Conservation (phyloP, 2,888 invertebrate genomes). For the Rotaria socialis region DNA sequence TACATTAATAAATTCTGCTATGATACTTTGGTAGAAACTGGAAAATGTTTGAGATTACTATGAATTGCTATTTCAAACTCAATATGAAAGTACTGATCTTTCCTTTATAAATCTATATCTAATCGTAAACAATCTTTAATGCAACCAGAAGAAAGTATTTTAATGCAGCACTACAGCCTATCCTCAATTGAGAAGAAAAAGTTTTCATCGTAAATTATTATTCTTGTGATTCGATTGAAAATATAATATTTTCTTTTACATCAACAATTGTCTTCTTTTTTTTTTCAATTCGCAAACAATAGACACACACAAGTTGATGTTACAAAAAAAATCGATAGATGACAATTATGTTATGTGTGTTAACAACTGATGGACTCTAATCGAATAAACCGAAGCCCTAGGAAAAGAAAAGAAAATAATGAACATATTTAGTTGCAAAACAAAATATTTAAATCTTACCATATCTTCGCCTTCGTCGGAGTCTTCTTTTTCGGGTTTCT, state of each 20-base stretch:
- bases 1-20: no score
- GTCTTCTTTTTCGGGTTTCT: background rate
- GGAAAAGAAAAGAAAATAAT: background rate
- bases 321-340: background rate
- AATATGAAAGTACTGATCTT: no score
- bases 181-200: background rate
- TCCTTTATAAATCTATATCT: no score
- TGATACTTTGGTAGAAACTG: no score
- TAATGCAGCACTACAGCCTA: no score
- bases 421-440: no score
- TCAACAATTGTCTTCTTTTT: constrained; percentile 7
- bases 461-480: constrained; percentile 25
- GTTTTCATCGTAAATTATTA: background rate
- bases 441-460: background rate
- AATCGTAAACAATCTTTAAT: no score
- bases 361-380: background rate
- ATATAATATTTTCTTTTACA: background rate
- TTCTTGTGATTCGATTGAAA: background rate
- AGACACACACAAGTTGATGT: background rate
- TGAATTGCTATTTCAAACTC: no score
- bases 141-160: no score
- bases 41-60: no score
- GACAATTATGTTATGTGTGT: background rate
- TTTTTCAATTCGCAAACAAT: constrained; percentile 4
- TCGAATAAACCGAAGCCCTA: constrained; percentile 31